Conservation (phyloP, 2,797 vertebrate genomes). For the Enteromius paludinosus region DNA sequence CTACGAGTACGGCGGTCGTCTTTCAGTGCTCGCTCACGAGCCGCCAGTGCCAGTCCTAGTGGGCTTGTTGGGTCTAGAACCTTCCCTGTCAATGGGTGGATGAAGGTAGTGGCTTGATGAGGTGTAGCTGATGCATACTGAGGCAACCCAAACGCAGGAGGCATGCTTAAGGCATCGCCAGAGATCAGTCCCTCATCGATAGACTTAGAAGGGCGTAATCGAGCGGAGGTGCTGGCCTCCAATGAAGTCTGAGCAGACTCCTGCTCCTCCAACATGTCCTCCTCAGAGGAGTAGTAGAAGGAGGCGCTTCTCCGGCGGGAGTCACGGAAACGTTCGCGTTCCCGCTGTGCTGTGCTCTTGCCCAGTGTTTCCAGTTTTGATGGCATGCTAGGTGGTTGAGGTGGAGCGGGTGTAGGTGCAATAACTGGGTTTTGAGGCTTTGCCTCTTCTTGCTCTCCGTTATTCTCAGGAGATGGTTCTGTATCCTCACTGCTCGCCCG, state of each 20-base stretch:
- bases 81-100: conserved; percentile 92
- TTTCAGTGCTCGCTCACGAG: conserved; percentile 88
- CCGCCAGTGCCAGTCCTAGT: conserved; percentile 88
- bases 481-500: conserved; percentile 93
- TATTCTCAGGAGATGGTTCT: conserved; percentile 62
- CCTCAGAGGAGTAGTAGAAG: conserved; percentile 90
- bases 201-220: conserved; percentile 90
- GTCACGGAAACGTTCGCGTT: conserved; percentile 85
- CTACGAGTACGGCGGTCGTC: conserved; percentile 81
- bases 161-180: conserved; percentile 86
- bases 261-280: conserved; percentile 80
- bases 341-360: conserved; percentile 74
- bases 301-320: conserved; percentile 89
- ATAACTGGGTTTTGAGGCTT: conserved; percentile 64
- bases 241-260: conserved; percentile 69
- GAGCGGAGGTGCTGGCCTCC: conserved; percentile 76
- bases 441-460: conserved; percentile 64
- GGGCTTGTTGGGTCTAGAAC: conserved; percentile 90
- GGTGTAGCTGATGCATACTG: conserved; percentile 77
- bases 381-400: conserved; percentile 63
- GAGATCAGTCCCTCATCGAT: conserved; percentile 94
- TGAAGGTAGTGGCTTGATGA: conserved; percentile 83
- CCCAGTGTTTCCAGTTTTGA: conserved; percentile 75
- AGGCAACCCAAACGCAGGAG: conserved; percentile 80
- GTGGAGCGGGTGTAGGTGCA: conserved; percentile 61